Percentiles rank a stretch among this genome's conserved stretches.
Conservation (phyloP, 2,113 vertebrate genomes). For the Gallinago jamesoni region DNA sequence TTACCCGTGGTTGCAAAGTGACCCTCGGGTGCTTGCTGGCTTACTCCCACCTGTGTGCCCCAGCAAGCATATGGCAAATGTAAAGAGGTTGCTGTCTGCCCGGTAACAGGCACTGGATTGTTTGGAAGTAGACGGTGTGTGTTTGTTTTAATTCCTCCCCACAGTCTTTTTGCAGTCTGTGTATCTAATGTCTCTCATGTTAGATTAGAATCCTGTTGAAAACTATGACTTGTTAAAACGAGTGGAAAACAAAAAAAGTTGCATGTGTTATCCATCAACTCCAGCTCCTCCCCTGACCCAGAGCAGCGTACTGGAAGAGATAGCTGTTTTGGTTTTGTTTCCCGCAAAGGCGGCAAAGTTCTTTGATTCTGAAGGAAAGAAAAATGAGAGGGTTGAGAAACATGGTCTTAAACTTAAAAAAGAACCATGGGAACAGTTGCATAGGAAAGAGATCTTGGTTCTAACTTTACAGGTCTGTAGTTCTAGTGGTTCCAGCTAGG, state of each 20-base stretch:
- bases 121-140: neutral
- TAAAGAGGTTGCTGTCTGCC: neutral
- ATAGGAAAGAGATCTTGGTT: neutral
- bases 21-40: neutral
- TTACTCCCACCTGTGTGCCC: neutral
- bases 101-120: neutral
- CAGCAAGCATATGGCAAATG: neutral
- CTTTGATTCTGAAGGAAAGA: neutral
- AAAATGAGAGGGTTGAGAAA: neutral
- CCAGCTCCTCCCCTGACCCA: accelerated
- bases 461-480: neutral
- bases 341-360: neutral
- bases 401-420: neutral
- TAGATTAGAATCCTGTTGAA: neutral
- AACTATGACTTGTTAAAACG: neutral
- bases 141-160: neutral
- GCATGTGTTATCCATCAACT: neutral
- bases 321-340: neutral
- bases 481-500: neutral
- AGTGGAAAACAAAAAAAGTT: neutral
- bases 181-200: neutral
- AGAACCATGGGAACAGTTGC: neutral
- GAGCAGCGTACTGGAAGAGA: neutral
- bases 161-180: neutral
- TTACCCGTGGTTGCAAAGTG: neutral